Evolutionary conservation across 2,797 vertebrate species (phyloP), one percentile per base, ranked within the genome.

Genomic region (Acestrorhynchus altus): DNA sequence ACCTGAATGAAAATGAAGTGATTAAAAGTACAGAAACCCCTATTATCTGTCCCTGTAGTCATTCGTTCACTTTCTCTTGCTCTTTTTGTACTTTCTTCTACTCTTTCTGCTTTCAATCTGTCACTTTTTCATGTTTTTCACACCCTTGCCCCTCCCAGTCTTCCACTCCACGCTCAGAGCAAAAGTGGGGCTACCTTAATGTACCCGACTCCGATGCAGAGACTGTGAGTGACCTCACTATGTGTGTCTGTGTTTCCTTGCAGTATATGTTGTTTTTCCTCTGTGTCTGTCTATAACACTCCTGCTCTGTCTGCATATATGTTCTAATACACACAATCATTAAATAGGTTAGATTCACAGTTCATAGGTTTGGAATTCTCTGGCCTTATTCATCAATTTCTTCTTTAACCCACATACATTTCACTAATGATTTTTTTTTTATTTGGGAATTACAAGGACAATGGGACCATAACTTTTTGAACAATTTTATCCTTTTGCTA

Each of bases 171-270:
- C 88, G 88, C 87, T 96, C 94, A 81, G 95, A 96, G 89, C 95
- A 93, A 87, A 96, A 96, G 88, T 97, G 96, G 96, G 94, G 88
- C 22, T 94, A 94, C 89, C 95, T 99, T 93, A 97, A 94, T 92
- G 91, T 99, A 82, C 97, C 96, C 6, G 96, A 99, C 92, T 94
- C 94, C 47, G 97, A 99, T 8, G 96, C 96, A 85, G 98, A 99
- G 91, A 98, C 97, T 92, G 98, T 99, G 92, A 99, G 97, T 95
- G 91, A 86, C 91, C 80, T 71, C 20, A 70, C 63, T 81, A 3
- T 12, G 31, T 82, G 75, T 74, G 22, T 76, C 75, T 74, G 20
- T 56, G 78, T 84, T 67, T 78, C 9, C 42, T 84, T 78, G 76
- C 63, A 74, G 52, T 81, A 35, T 22, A 67, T 69, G 56, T 8